Conservation (phyloP, 2,888 invertebrate species). For the Hemicrepidius hirtus region DNA sequence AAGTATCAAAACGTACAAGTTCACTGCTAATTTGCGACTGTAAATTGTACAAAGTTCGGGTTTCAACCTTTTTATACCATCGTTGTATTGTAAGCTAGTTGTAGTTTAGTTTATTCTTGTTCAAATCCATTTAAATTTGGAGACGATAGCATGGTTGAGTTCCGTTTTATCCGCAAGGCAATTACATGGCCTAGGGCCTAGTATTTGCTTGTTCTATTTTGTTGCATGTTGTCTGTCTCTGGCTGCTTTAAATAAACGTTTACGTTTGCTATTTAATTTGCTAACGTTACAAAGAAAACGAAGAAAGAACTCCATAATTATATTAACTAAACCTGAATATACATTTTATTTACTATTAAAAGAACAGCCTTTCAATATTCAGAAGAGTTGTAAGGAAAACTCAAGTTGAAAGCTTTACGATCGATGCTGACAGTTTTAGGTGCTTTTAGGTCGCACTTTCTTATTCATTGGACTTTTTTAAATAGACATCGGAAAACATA, state of each 20-base stretch:
- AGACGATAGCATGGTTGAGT: constrained; percentile 41
- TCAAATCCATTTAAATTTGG: constrained; percentile 28
- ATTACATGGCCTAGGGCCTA: constrained; percentile 36
- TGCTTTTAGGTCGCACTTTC: constrained; percentile 65
- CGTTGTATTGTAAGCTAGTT: neutral
- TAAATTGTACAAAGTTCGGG: too few relatives aligned
- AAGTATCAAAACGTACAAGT: too few relatives aligned
- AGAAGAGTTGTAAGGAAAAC: constrained; percentile 69
- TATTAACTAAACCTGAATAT: constrained; percentile 25
- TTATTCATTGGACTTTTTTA: constrained; percentile 65
- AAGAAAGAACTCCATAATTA: neutral
- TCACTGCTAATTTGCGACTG: too few relatives aligned
- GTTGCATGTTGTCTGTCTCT: constrained; percentile 9
- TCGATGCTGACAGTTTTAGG: constrained; percentile 72
- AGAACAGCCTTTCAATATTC: constrained; percentile 62
- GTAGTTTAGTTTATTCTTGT: constrained; percentile 7
- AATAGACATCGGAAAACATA: constrained; percentile 60
- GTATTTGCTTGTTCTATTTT: constrained; percentile 27
- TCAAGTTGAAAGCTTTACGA: constrained; percentile 72
- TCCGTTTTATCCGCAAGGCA: constrained; percentile 46
- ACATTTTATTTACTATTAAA: constrained; percentile 49
- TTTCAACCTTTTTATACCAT: too few relatives aligned
- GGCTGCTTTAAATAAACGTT: neutral
- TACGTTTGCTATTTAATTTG: neutral
- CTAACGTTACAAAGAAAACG: neutral